Evolutionary conservation across 2,888 invertebrate species (phyloP).

Genomic region (Norana najaformis): DNA sequence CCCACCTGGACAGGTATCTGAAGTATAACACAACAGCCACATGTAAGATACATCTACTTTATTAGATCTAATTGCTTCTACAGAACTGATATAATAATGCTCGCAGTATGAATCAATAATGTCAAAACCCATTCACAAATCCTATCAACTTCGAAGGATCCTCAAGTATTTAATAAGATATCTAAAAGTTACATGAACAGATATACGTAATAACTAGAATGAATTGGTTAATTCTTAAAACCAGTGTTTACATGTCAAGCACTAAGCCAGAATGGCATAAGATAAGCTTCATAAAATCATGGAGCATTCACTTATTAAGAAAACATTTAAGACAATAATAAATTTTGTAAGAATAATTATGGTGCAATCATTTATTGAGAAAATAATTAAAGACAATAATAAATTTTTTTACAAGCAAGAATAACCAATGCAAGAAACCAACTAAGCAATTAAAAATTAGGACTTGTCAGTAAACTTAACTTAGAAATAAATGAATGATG

Average conservation of each 20-base stretch:
- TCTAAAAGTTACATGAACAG: too few relatives aligned
- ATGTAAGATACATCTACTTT: neutral
- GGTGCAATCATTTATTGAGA: neutral
- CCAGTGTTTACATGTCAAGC: neutral
- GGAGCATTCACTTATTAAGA: neutral
- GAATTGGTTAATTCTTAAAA: neutral
- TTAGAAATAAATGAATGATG: neutral
- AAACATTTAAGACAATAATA: neutral
- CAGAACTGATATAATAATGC: constrained; percentile 4
- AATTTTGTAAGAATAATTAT: neutral
- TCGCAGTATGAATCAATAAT: neutral
- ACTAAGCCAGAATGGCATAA: neutral
- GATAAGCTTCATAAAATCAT: neutral
- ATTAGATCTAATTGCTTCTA: neutral
- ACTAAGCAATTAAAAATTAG: too few relatives aligned
- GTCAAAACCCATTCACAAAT: neutral
- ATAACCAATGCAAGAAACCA: neutral
- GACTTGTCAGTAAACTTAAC: neutral
- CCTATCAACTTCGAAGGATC: neutral
- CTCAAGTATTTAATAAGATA: too few relatives aligned
- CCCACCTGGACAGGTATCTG: constrained; percentile 52
- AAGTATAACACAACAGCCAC: constrained; percentile 27
- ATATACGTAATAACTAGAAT: neutral
- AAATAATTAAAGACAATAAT: neutral
- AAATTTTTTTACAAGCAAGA: too few relatives aligned